Conservation (phyloP, 1,140 invertebrate species). For the Anthonomus grandis region DNA sequence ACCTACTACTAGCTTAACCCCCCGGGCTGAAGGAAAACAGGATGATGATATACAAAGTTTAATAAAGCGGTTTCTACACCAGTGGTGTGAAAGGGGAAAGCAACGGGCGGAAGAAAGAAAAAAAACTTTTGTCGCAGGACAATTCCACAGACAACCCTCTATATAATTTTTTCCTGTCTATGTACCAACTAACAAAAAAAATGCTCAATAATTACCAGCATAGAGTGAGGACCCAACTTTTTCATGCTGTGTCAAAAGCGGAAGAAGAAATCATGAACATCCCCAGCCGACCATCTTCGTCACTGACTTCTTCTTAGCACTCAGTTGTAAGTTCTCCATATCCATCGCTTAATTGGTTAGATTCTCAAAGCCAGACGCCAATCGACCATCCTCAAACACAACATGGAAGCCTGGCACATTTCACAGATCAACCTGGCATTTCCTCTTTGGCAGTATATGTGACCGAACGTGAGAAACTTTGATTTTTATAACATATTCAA, state of each 20-base stretch:
- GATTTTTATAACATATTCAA: neutral
- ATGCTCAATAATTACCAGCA: constrained; percentile 1
- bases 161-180: neutral
- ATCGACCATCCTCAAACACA: constrained; percentile 3
- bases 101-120: neutral
- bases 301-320: neutral
- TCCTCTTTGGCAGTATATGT: constrained; percentile 5
- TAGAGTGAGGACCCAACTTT: constrained; percentile 6
- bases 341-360: neutral
- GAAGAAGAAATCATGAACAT: constrained; percentile 5
- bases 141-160: too few relatives aligned
- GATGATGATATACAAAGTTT: too few relatives aligned
- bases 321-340: neutral
- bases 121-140: too few relatives aligned
- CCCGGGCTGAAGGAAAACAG: too few relatives aligned
- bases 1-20: too few relatives aligned
- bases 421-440: constrained; percentile 1
- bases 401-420: constrained; percentile 3
- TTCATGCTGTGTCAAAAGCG: constrained; percentile 6
- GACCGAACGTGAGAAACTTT: neutral
- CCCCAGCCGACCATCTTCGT: neutral
- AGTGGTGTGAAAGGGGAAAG: neutral
- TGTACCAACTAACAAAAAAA: neutral
- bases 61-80: neutral
- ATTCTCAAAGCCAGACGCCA: neutral